Conservation (phyloP, 2,113 vertebrate species). For the Oxygymnocypris stewartii region DNA sequence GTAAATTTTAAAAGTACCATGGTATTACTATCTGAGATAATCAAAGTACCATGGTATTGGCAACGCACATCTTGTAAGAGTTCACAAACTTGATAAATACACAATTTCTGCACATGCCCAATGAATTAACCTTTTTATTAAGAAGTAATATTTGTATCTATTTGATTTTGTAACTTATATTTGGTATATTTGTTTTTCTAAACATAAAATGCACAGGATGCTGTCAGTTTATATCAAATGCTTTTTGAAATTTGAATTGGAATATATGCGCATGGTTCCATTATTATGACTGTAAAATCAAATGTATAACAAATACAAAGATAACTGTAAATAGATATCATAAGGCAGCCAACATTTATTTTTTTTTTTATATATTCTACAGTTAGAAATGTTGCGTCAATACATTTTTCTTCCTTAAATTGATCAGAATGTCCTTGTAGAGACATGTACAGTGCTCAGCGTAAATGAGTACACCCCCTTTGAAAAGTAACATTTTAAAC, state of each 20-base stretch:
- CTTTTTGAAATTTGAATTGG: neutral
- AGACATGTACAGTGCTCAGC: too few relatives aligned
- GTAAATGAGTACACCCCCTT: too few relatives aligned
- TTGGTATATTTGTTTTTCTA: neutral
- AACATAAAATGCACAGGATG: neutral
- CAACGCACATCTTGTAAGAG: neutral
- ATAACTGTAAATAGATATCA: neutral
- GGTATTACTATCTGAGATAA: neutral
- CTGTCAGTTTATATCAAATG: neutral
- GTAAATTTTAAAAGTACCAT: neutral
- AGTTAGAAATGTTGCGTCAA: neutral
- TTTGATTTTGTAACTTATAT: neutral
- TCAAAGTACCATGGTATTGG: neutral
- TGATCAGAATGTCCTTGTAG: too few relatives aligned
- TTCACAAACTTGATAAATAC: neutral
- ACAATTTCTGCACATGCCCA: neutral
- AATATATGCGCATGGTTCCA: neutral
- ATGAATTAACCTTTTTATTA: neutral
- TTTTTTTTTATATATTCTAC: neutral
- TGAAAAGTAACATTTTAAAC: too few relatives aligned
- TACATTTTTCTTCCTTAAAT: too few relatives aligned
- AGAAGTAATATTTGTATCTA: neutral
- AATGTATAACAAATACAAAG: neutral
- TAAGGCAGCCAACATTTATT: neutral
- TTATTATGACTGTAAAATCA: neutral